A percentile compares a stretch with the other conserved stretches of the same genome.
Evolutionary conservation across 2,113 vertebrate genomes (phyloP).

Genomic region (Festucalex cinctus): DNA sequence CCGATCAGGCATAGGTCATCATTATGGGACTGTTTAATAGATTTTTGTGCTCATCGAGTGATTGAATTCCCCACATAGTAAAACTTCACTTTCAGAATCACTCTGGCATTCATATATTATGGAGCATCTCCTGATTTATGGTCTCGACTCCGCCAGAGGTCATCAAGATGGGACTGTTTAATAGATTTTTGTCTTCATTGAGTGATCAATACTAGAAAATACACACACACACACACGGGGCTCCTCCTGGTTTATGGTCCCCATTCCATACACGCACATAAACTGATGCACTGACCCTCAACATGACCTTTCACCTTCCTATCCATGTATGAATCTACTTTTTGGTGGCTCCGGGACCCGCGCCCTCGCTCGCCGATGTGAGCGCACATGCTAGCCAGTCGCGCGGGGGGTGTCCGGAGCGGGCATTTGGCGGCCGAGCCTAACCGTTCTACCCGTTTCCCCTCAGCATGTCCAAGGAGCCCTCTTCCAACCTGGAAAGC

Average conservation of each 20-base stretch:
- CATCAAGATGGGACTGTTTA: neutral
- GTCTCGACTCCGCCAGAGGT: neutral
- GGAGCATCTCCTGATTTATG: neutral
- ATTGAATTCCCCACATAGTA: too few species aligned
- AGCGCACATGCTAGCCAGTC: conserved; percentile 54
- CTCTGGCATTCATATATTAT: too few species aligned
- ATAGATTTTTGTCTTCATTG: too few species aligned
- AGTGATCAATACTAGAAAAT: too few species aligned
- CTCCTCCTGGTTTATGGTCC: neutral
- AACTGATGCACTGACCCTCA: neutral
- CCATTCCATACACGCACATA: neutral
- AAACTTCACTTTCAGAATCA: too few species aligned
- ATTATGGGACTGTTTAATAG: too few species aligned
- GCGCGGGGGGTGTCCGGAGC: conserved; percentile 45
- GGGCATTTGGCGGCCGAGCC: conserved; percentile 34
- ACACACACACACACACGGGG: neutral
- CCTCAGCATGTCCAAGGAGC: conserved; percentile 77
- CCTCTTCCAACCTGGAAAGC: conserved; percentile 74
- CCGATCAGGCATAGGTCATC: too few species aligned
- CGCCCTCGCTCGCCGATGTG: conserved; percentile 45
- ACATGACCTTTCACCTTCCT: neutral
- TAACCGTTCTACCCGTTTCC: conserved; percentile 29
- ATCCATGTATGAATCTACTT: neutral
- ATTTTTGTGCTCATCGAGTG: too few species aligned
- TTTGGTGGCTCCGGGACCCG: neutral